Percentiles rank a stretch among this genome's conserved stretches.
These are phyloP conservation scores for Mactra quadrangularis DNA, from an alignment of 1,140 invertebrate species.

Conservation along the genomic window DNA sequence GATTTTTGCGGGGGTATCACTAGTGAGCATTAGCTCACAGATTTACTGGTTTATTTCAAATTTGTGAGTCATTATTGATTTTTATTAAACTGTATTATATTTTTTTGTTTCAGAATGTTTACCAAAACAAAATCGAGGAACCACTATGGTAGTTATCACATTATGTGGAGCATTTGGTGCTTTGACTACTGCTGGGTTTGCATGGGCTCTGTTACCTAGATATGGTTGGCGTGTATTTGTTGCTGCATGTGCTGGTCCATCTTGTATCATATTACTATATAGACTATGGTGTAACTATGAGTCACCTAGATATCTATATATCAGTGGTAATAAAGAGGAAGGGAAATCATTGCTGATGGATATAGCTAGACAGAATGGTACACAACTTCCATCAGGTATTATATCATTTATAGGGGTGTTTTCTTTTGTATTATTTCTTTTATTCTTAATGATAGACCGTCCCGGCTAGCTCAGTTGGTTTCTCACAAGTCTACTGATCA, in stretches of 20 bases:
- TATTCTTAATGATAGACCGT: no score
- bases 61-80: no score
- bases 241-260: conserved; percentile 72
- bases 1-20: no score
- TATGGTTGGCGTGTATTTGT: conserved; percentile 78
- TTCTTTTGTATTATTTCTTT: no score
- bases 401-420: background rate
- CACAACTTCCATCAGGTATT: conserved; percentile 66
- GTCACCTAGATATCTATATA: conserved; percentile 76
- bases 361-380: conserved; percentile 71
- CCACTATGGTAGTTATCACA: conserved; percentile 76
- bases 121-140: conserved; percentile 74
- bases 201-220: conserved; percentile 73
- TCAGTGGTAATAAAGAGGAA: conserved; percentile 66
- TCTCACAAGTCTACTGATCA: no score
- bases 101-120: conserved; percentile 76
- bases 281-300: conserved; percentile 70
- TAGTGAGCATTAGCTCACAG: no score
- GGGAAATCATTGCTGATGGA: conserved; percentile 68
- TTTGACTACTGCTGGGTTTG: conserved; percentile 71
- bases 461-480: no score
- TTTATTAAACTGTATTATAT: no score
- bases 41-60: no score
- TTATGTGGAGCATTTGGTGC: conserved; percentile 78
- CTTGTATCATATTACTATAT: conserved; percentile 67